phyloP scores from a whole-genome alignment of 2,797 vertebrate genomes.

The Falco peregrinus region DNA sequence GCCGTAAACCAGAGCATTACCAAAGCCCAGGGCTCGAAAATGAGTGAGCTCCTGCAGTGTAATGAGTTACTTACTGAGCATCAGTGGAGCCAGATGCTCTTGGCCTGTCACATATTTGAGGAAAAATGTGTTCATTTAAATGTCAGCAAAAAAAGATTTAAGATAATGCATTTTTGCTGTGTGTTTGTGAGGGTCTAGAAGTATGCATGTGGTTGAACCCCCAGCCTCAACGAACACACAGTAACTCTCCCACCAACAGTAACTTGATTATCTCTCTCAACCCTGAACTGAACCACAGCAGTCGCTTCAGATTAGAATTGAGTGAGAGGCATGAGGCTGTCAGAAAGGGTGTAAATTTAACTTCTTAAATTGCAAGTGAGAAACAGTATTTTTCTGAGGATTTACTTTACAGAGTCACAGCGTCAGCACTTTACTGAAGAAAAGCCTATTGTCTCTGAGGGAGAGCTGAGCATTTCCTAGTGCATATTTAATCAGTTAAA shows the following conservation, averaged over 20 bases:
- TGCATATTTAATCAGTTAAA: neutral
- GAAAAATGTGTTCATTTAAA: conserved; percentile 44
- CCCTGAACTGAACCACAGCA: neutral
- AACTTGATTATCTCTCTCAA: conserved; percentile 14
- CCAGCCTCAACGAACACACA: neutral
- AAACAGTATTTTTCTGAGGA: neutral
- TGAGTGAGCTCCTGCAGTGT: conserved; percentile 8
- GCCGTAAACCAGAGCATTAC: neutral
- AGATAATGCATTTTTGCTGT: conserved; percentile 30
- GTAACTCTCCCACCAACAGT: neutral
- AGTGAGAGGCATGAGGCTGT: neutral
- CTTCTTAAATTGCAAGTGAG: neutral
- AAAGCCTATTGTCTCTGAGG: conserved; percentile 15
- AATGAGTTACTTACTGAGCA: conserved; percentile 32
- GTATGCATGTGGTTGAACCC: conserved; percentile 10
- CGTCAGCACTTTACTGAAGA: neutral
- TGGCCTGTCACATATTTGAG: neutral
- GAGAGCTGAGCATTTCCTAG: neutral
- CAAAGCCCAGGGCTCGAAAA: conserved; percentile 22
- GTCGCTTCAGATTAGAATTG: neutral
- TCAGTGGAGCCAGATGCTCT: conserved; percentile 42
- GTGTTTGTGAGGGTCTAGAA: neutral
- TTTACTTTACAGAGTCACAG: neutral
- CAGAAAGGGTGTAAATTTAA: conserved; percentile 12
- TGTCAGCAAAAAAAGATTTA: conserved; percentile 45